phyloP scores from a whole-genome alignment of 2,888 invertebrate species.

The Schizotus pectinicornis region DNA sequence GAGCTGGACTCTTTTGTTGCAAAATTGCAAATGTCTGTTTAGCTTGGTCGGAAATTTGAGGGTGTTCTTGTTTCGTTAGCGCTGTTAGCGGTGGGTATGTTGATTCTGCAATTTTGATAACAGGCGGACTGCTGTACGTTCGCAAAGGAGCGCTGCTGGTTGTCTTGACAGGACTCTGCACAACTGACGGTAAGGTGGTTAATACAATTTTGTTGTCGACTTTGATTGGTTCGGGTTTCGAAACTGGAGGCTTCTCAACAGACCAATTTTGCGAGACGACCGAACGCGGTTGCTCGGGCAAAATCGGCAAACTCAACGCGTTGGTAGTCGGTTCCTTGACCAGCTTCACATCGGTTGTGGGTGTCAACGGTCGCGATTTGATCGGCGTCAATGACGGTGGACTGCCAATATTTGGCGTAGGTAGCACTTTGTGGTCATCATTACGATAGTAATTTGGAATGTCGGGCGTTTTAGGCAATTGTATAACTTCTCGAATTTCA shows the following conservation, averaged over 20 bases:
- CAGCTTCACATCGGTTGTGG: constrained; percentile 30
- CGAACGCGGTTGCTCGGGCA: constrained; percentile 40
- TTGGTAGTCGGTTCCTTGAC: constrained; percentile 27
- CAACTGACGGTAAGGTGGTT: constrained; percentile 10
- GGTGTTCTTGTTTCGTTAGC: constrained; percentile 41
- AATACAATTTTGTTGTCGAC: constrained; percentile 24
- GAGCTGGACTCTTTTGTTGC: constrained; percentile 2
- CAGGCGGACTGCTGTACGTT: constrained; percentile 34
- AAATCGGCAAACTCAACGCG: constrained; percentile 35
- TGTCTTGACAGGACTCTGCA: constrained; percentile 17
- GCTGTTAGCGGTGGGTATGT: constrained; percentile 39
- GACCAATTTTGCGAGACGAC: constrained; percentile 45
- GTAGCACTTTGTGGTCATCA: constrained; percentile 47
- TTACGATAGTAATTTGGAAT: constrained; percentile 62
- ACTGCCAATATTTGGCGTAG: constrained; percentile 48
- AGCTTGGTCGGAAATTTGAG: constrained; percentile 25
- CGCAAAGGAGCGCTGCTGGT: constrained; percentile 10
- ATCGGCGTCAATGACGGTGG: constrained; percentile 56
- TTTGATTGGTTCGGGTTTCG: constrained; percentile 25
- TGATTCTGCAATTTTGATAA: constrained; percentile 41
- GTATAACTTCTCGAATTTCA: constrained; percentile 58
- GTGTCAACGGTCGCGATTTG: constrained; percentile 38
- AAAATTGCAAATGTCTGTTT: too few species aligned
- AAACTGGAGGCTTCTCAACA: neutral
- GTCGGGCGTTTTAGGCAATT: constrained; percentile 64